A percentile compares a stretch with the other conserved stretches of the same genome.
Conservation (phyloP, 2,113 vertebrate species). For the Tragelaphus imberbis region DNA sequence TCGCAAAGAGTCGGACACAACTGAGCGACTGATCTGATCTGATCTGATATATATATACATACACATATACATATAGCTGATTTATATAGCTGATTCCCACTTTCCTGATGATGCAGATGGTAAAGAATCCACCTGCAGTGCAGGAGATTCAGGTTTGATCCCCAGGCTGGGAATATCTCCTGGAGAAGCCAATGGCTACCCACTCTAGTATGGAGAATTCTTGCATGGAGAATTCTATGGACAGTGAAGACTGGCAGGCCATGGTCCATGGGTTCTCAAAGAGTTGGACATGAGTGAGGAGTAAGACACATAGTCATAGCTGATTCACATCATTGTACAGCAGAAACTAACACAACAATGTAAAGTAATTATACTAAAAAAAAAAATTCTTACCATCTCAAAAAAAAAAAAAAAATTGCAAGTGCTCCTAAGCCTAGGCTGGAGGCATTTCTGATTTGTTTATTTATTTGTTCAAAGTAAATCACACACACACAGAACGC, state of each 20-base stretch:
- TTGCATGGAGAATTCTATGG: neutral
- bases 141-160: neutral
- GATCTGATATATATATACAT: rapidly evolving
- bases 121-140: neutral
- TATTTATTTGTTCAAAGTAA: neutral
- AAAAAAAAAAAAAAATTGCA: neutral
- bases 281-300: neutral
- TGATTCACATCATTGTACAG: neutral
- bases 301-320: neutral
- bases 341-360: neutral
- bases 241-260: neutral
- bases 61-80: neutral
- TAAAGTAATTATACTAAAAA: neutral
- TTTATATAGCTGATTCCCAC: neutral
- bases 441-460: neutral
- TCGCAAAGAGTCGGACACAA: rapidly evolving
- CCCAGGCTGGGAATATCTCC: neutral
- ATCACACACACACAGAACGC: neutral
- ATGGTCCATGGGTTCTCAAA: neutral
- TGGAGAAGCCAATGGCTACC: neutral
- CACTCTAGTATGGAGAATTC: neutral
- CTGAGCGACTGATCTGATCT: too few relatives aligned
- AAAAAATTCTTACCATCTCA: neutral
- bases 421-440: neutral
- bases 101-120: neutral